Evolutionary conservation across 2,113 vertebrate genomes (phyloP).

Genomic region (Solenodon paradoxus): DNA sequence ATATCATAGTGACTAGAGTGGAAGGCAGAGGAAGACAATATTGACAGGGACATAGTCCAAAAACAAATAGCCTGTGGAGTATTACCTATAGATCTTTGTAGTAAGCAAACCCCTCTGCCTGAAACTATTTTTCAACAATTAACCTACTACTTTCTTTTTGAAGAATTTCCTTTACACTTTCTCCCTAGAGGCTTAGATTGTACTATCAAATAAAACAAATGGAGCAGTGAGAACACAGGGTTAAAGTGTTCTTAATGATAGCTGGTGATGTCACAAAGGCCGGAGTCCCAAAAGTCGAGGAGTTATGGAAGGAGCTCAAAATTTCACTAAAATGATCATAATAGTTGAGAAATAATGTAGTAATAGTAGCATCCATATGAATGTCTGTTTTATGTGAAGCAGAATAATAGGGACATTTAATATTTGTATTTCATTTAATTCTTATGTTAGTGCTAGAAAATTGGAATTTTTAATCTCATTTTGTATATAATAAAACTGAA

Average conservation of each 20-base stretch:
- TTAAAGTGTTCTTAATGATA: too few relatives aligned
- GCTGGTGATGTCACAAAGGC: not conserved
- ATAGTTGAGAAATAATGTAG: not conserved
- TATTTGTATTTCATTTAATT: not conserved
- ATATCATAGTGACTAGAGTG: not conserved
- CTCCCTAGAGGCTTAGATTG: not conserved
- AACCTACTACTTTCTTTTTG: not conserved
- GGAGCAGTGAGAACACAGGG: not conserved
- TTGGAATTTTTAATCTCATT: not conserved
- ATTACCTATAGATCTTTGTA: not conserved
- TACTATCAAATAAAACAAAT: not conserved
- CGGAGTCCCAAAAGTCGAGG: not conserved
- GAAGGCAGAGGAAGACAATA: not conserved
- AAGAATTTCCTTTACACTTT: not conserved
- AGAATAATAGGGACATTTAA: not conserved
- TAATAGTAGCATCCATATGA: not conserved
- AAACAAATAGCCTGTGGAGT: not conserved
- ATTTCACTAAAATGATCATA: not conserved
- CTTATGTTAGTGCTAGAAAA: not conserved
- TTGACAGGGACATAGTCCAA: not conserved
- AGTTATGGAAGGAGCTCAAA: accelerated
- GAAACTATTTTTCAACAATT: not conserved
- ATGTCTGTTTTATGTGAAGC: not conserved
- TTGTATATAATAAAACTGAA: not conserved
- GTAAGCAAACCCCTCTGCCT: not conserved